Evolutionary conservation across 1,140 invertebrate species (phyloP).

Genomic region (Zaprionus lachaisei): DNA sequence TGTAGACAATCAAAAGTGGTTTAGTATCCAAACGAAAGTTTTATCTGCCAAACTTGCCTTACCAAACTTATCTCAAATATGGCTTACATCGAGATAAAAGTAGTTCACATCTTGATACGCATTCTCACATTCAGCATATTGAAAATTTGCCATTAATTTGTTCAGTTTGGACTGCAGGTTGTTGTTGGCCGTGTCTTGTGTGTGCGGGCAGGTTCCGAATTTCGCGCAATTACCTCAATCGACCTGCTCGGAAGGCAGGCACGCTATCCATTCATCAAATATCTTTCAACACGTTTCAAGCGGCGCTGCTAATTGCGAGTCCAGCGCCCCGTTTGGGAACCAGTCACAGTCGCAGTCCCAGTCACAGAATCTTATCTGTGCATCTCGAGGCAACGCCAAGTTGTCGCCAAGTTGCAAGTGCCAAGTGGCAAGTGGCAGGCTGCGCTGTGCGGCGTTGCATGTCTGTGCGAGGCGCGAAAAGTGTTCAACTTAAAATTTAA

Average conservation of each 20-base stretch:
- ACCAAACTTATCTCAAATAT: background rate
- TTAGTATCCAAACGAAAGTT: no score
- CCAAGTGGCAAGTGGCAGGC: slow-evolving; percentile 8
- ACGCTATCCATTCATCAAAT: slow-evolving; percentile 77
- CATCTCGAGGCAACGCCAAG: slow-evolving; percentile 73
- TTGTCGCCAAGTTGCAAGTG: slow-evolving; percentile 62
- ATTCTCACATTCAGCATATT: slow-evolving; percentile 2
- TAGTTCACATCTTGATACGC: background rate
- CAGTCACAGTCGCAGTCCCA: slow-evolving; percentile 50
- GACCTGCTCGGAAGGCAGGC: background rate
- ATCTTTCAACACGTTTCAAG: slow-evolving; percentile 80
- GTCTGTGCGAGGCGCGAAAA: slow-evolving; percentile 56
- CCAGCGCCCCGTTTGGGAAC: slow-evolving; percentile 65
- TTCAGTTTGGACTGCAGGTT: background rate
- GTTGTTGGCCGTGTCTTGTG: background rate
- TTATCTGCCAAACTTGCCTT: background rate
- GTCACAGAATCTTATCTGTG: slow-evolving; percentile 80
- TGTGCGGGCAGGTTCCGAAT: background rate
- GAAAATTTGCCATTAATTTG: slow-evolving; percentile 4
- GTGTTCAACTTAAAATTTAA: slow-evolving; percentile 78
- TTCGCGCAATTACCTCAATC: background rate
- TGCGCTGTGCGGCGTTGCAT: slow-evolving; percentile 48
- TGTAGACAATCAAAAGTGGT: no score
- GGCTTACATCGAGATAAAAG: background rate
- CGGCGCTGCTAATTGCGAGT: slow-evolving; percentile 67